Conservation (phyloP, 2,113 vertebrate genomes). For the Xiphophorus couchianus region DNA sequence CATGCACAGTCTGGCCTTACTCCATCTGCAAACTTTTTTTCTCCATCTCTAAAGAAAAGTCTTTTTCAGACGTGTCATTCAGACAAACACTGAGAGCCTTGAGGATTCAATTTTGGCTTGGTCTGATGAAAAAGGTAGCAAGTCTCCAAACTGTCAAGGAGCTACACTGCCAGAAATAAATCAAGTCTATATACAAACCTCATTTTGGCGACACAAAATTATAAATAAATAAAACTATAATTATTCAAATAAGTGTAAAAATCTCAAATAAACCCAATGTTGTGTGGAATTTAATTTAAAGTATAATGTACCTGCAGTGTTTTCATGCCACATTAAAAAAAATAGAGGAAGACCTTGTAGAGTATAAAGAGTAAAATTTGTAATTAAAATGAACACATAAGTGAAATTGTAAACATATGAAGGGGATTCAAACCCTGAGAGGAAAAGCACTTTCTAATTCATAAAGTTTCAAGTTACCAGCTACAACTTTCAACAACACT, state of each 20-base stretch:
- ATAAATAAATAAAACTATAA: conserved; percentile 46
- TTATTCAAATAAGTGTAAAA: conserved; percentile 57
- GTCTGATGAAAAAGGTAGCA: conserved; percentile 57
- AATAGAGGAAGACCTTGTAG: not conserved
- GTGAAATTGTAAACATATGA: not conserved
- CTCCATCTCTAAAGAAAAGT: conserved; percentile 3
- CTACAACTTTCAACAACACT: not conserved
- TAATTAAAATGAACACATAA: not conserved
- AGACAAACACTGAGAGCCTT: conserved; percentile 45
- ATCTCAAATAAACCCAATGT: conserved; percentile 16
- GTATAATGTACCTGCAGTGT: too few species aligned
- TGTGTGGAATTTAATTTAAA: too few species aligned
- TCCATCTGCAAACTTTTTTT: conserved; percentile 20
- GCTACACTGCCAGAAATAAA: conserved; percentile 15
- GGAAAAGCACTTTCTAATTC: too few species aligned
- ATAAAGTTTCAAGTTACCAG: too few species aligned
- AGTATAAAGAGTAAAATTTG: not conserved
- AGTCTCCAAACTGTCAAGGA: conserved; percentile 40
- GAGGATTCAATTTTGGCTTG: conserved; percentile 63
- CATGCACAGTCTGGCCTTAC: conserved; percentile 47
- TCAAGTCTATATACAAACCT: not conserved
- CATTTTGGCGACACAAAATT: conserved; percentile 8
- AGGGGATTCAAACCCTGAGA: not conserved
- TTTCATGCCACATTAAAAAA: not conserved
- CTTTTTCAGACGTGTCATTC: conserved; percentile 33